A percentile compares a stretch with the other conserved stretches of the same genome.
These are phyloP conservation scores for Crioceris asparagi DNA, from an alignment of 2,888 invertebrate species.

Conservation along the genomic window DNA sequence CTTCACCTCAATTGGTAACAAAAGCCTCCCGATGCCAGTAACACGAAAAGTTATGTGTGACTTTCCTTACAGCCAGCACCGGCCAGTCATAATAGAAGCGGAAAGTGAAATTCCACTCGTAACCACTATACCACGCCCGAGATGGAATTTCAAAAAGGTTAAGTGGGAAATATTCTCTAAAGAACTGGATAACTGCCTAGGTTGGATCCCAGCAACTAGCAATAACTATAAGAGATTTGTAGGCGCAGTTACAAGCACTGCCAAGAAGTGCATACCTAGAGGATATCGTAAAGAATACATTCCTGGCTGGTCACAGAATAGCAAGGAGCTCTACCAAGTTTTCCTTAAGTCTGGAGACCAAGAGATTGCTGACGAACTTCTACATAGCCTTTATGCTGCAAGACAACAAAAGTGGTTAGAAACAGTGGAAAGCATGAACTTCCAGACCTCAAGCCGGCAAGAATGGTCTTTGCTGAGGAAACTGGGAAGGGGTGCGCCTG, in stretches of 20 bases:
- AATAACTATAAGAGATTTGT: slow-evolving; percentile 10
- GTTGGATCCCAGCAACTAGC: slow-evolving; percentile 7
- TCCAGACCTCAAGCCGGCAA: neutral
- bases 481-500: neutral
- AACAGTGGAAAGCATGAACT: slow-evolving; percentile 1
- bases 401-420: slow-evolving; percentile 4
- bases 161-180: too few relatives aligned
- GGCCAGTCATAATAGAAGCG: slow-evolving; percentile 10
- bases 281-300: slow-evolving; percentile 11
- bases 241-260: slow-evolving; percentile 8
- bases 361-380: slow-evolving; percentile 11
- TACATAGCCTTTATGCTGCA: slow-evolving; percentile 10
- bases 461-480: neutral
- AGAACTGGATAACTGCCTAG: slow-evolving; percentile 10
- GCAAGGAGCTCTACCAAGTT: too few relatives aligned
- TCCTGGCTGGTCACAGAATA: too few relatives aligned
- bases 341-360: too few relatives aligned
- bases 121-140: slow-evolving; percentile 8
- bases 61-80: slow-evolving; percentile 16
- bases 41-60: slow-evolving; percentile 6
- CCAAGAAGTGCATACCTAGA: slow-evolving; percentile 12
- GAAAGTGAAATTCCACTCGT: slow-evolving; percentile 11
- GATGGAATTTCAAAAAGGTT: slow-evolving; percentile 14
- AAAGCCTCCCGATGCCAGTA: slow-evolving; percentile 1
- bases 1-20: slow-evolving; percentile 5